Evolutionary conservation across 2,113 vertebrate species (phyloP), one percentile per base, ranked within the genome.

Genomic region (Psammodynastes pulverulentus): DNA sequence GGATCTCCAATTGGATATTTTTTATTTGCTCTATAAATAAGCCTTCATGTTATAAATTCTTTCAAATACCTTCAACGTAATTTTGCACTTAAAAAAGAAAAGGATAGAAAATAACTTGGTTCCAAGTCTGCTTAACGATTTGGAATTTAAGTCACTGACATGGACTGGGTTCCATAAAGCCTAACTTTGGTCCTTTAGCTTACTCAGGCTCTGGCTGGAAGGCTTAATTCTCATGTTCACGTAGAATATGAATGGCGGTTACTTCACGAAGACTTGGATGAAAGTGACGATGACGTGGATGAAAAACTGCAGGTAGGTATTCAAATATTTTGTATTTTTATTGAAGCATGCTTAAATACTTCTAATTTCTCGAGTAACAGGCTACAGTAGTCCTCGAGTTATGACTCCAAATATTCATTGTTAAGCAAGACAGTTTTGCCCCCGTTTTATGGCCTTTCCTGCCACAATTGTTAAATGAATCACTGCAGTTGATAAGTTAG

Each of bases 211-310:
- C 97, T 99, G 62, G 98, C 98, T 0, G 99, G 99, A 91, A 98
- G 98, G 95, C 99, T 99, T 90, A 99, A 99, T 90, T 98, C 98
- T 53, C 99, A 99, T 23, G 99, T 99, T 26, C 99, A 99, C 1
- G 99, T 99, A 0, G 99, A 99, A 95, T 99, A 99, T 53, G 99
- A 99, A 91, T 99, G 99, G 99, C 97, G 99, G 15, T 97, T 99
- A 86, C 98, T 98, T 56, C 98, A 99, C 0, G 98, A 98, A 94
- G 98, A 99, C 96, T 97, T 99, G 95, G 99, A 99, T 0, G 99
- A 99, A 96, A 99, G 99, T 1, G 99, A 99, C 7, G 99, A 99
- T 26, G 99, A 99, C 87, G 96, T 99, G 97, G 99, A 99, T 88
- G 99, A 99, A 95, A 99, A 99, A 96, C 95, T 98, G 17, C 96